phyloP scores from a whole-genome alignment of 2,113 vertebrate genomes.

The Ornithorhynchus anatinus region DNA sequence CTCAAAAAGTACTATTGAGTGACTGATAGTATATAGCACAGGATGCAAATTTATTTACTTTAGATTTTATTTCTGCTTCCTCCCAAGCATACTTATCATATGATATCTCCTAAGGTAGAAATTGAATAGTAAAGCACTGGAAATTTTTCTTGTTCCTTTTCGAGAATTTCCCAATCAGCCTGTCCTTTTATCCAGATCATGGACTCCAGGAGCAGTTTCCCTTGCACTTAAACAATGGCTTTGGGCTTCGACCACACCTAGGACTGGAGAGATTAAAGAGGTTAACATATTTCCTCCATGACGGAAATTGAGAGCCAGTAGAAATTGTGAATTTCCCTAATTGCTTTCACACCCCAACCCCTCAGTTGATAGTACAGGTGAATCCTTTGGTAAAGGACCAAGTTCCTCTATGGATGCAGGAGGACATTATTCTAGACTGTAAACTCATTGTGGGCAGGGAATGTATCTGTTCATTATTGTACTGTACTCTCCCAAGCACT shows the following conservation, averaged over 20 bases:
- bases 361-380: not conserved
- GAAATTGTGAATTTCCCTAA: not conserved
- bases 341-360: not conserved
- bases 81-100: too few species aligned
- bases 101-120: too few species aligned
- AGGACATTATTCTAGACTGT: too few species aligned
- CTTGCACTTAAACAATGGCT: not conserved
- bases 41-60: too few species aligned
- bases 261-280: not conserved
- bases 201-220: not conserved
- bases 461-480: too few species aligned
- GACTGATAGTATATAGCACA: too few species aligned
- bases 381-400: not conserved
- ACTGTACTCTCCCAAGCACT: too few species aligned
- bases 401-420: too few species aligned
- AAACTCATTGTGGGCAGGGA: too few species aligned
- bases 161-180: not conserved
- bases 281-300: not conserved
- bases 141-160: not conserved
- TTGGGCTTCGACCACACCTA: not conserved
- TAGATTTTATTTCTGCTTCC: too few species aligned
- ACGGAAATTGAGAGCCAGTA: not conserved
- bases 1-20: too few species aligned
- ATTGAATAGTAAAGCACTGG: not conserved
- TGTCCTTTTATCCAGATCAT: not conserved